Conservation (phyloP, 2,888 invertebrate species). For the Sinhomidia bicolor region DNA sequence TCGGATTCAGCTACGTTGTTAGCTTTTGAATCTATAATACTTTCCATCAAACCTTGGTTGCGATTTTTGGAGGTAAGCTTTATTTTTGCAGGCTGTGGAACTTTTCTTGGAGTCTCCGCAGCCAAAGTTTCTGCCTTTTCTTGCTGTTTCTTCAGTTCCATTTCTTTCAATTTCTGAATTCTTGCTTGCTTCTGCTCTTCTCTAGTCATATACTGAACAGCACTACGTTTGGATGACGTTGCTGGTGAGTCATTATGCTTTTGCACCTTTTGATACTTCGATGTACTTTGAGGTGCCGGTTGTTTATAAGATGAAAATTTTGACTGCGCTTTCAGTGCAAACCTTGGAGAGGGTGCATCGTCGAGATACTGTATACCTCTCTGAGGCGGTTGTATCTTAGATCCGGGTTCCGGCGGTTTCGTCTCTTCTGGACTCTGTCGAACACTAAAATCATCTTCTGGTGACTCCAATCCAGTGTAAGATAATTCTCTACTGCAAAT, state of each 20-base stretch:
- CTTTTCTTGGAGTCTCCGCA: background rate
- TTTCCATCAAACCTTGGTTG: conserved; percentile 56
- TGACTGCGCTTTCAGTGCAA: conserved; percentile 32
- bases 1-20: background rate
- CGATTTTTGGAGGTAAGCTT: conserved; percentile 45
- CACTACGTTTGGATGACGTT: background rate
- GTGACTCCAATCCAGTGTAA: too few species aligned
- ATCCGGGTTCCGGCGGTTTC: too few species aligned
- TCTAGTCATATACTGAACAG: background rate
- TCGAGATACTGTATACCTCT: conserved; percentile 1
- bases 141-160: conserved; percentile 38
- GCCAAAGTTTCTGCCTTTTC: background rate
- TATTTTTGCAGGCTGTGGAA: conserved; percentile 49
- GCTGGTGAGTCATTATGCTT: background rate
- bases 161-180: conserved; percentile 32
- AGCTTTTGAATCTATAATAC: conserved; percentile 30
- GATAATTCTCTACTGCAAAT: too few species aligned
- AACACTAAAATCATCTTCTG: too few species aligned
- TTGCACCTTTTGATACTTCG: background rate
- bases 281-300: background rate
- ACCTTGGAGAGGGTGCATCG: conserved; percentile 48
- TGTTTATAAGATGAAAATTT: conserved; percentile 7
- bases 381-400: background rate
- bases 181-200: conserved; percentile 35
- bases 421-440: too few species aligned